Conservation (phyloP, 1,140 invertebrate genomes). For the Heliconius hewitsoni region DNA sequence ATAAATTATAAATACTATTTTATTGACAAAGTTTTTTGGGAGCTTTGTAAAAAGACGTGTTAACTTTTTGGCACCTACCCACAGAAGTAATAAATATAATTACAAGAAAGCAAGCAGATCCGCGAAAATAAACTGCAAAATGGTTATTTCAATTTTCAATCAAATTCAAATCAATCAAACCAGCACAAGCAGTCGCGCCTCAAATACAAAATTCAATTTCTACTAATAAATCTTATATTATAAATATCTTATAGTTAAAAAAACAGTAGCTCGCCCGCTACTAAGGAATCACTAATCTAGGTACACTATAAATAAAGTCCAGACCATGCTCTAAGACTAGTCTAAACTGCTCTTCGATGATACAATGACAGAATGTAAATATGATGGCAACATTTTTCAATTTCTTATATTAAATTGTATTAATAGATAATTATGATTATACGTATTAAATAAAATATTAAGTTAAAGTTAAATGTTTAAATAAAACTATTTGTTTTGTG, state of each 20-base stretch:
- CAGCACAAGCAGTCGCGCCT: neutral
- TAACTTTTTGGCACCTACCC: no score
- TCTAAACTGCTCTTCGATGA: neutral
- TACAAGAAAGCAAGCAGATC: slow-evolving; percentile 8
- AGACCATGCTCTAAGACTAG: slow-evolving; percentile 44
- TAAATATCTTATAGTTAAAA: slow-evolving; percentile 37
- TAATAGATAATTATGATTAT: neutral
- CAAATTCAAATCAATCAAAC: neutral
- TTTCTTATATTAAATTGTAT: neutral
- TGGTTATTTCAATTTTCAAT: neutral
- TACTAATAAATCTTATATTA: slow-evolving; percentile 15
- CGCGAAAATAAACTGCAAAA: neutral
- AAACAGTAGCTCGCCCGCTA: slow-evolving; percentile 49
- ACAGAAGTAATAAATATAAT: neutral
- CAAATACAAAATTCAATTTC: neutral
- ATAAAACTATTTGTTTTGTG: no score
- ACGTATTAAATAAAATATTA: neutral
- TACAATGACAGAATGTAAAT: neutral
- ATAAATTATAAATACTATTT: no score
- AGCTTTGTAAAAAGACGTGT: no score
- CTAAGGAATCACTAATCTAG: slow-evolving; percentile 43
- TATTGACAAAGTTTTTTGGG: no score
- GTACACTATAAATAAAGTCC: slow-evolving; percentile 34
- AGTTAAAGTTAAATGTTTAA: neutral
- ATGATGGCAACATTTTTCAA: neutral